These are phyloP conservation scores for Sphecodes monilicornis DNA, from an alignment of 2,888 invertebrate genomes.

Conservation along the genomic window DNA sequence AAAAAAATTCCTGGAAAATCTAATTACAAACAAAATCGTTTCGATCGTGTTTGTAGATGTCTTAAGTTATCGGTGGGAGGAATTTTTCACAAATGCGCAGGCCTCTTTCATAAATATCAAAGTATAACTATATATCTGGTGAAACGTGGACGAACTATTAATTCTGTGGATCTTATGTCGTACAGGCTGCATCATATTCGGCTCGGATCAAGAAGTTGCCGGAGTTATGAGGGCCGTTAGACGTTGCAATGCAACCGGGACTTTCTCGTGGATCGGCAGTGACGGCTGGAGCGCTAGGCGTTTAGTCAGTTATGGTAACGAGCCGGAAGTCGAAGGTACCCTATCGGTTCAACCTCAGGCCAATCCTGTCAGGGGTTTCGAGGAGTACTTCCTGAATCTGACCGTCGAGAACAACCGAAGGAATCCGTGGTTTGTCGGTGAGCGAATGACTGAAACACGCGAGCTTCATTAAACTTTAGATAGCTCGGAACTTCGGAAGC, in stretches of 20 bases:
- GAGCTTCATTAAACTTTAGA: slow-evolving; percentile 55
- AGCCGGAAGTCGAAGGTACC: slow-evolving; percentile 96
- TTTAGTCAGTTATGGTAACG: slow-evolving; percentile 93
- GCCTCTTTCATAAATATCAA: no score
- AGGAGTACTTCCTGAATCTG: slow-evolving; percentile 93
- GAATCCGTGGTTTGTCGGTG: slow-evolving; percentile 98
- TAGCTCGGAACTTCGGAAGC: slow-evolving; percentile 46
- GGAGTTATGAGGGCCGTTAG: slow-evolving; percentile 97
- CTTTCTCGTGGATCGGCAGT: slow-evolving; percentile 98
- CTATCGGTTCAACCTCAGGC: slow-evolving; percentile 97
- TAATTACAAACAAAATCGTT: no score
- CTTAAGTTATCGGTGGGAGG: no score
- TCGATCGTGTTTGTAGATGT: no score
- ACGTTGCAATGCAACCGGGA: slow-evolving; percentile 93
- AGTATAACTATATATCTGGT: neutral
- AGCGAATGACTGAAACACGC: slow-evolving; percentile 81
- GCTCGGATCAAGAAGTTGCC: slow-evolving; percentile 98
- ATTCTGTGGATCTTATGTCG: neutral
- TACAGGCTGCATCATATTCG: slow-evolving; percentile 94
- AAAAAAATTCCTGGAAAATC: no score
- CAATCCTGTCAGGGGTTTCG: slow-evolving; percentile 94
- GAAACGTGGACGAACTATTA: neutral
- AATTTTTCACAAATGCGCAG: no score
- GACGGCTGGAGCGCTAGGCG: slow-evolving; percentile 98
- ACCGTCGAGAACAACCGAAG: slow-evolving; percentile 94